Evolutionary conservation across 2,797 vertebrate genomes (phyloP), one percentile per base, ranked within the genome.

Genomic region (Pitangus sulphuratus): DNA sequence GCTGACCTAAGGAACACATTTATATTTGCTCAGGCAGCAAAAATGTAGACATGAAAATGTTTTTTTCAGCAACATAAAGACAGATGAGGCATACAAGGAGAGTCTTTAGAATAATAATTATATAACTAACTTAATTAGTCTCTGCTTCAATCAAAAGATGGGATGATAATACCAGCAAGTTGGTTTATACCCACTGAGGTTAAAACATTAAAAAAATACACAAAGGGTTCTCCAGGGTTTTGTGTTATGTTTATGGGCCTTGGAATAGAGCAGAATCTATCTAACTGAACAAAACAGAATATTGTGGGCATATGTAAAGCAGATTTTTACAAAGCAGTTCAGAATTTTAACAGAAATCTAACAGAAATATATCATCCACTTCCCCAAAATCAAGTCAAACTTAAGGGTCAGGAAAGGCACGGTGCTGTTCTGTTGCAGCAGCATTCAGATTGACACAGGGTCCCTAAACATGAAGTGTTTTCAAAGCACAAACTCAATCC

Each of bases 51-150:
- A 84, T 68, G 64, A 44, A 84, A 93, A 89, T 75, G 37, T 76
- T 75, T 87, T 94, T 93, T 94, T 89, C 87, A 92, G 92, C 58
- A 93, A 76, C 90, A 93, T 96, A 84, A 97, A 95, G 93, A 87
- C 45, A 89, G 84, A 90, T 95, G 91, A 94, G 39, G 84, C 96
- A 91, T 93, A 89, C 2, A 5, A 75, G 26, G 12, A 68, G 9
- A 71, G 31, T 65, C 64, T 92, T 94, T 80, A 86, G 75, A 93
- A 93, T 95, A 94, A 85, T 90, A 92, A 96, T 95, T 91, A 44
- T 60, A 14, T 75, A 80, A 88, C 82, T 82, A 89, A 95, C 21
- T 57, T 84, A 87, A 89, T 95, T 92, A 79, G 76, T 92, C 48
- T 90, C 35, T 64, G 8, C 45, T 53, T 93, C 53, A 93, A 31